phyloP scores from a whole-genome alignment of 1,140 invertebrate species.

The Drosophila pachea region DNA sequence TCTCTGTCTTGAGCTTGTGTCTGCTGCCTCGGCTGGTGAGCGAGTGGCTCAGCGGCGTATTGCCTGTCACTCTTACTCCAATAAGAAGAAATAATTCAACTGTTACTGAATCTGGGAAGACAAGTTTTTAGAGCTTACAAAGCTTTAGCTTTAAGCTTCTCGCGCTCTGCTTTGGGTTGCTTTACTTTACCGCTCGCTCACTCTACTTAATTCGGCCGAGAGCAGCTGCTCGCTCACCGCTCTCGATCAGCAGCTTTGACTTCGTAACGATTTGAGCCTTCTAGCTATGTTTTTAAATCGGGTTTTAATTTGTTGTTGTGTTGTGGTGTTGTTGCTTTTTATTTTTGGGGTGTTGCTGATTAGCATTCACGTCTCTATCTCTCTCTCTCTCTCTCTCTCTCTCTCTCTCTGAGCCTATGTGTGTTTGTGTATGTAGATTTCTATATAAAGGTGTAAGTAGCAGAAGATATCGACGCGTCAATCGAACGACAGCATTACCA shows the following conservation, averaged over 20 bases:
- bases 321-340: conserved; percentile 32
- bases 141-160: conserved; percentile 33
- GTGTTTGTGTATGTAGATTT: neutral
- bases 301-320: conserved; percentile 46
- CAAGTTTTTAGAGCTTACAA: conserved; percentile 58
- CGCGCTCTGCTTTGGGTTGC: conserved; percentile 15
- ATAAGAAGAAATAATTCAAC: conserved; percentile 68
- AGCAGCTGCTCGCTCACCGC: conserved; percentile 3
- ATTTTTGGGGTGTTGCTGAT: conserved; percentile 64
- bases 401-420: conserved; percentile 32
- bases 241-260: conserved; percentile 16
- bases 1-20: conserved; percentile 6
- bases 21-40: neutral
- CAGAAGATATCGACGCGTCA: conserved; percentile 54
- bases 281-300: conserved; percentile 51
- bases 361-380: conserved; percentile 51
- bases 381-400: conserved; percentile 26
- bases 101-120: conserved; percentile 67
- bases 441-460: conserved; percentile 7
- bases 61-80: conserved; percentile 48
- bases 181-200: conserved; percentile 34
- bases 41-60: conserved; percentile 7
- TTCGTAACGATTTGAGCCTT: conserved; percentile 32
- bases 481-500: conserved; percentile 51
- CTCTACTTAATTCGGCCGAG: conserved; percentile 4